Evolutionary conservation across 2,797 vertebrate species (phyloP).

Genomic region (Falco novaeseelandiae): DNA sequence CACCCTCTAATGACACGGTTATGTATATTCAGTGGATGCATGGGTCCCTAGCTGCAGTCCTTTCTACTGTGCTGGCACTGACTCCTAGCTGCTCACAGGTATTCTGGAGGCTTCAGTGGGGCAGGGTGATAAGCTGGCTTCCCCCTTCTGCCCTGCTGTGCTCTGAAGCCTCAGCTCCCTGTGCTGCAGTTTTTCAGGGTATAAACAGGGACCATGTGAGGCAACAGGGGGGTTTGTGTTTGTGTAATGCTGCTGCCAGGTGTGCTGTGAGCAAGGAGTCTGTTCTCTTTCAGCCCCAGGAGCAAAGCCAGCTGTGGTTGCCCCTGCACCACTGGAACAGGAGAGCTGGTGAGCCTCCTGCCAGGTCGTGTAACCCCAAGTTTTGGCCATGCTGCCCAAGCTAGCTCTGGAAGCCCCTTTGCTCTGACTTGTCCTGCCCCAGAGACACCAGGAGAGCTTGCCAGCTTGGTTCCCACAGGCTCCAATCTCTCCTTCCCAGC

Average conservation of each 20-base stretch:
- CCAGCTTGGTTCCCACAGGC: background rate
- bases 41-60: accelerated
- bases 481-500: background rate
- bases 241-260: background rate
- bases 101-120: background rate
- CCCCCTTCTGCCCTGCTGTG: background rate
- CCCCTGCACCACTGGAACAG: accelerated
- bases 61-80: background rate
- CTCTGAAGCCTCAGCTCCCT: background rate
- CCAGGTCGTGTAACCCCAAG: accelerated
- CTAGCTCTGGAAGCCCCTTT: background rate
- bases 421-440: background rate
- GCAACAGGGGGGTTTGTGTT: background rate
- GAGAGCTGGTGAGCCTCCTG: background rate
- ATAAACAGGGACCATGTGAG: accelerated
- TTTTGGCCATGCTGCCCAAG: background rate
- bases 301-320: background rate
- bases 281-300: background rate
- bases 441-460: background rate
- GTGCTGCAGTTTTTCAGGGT: accelerated
- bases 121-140: background rate
- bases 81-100: background rate
- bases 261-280: accelerated
- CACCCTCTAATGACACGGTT: slow-evolving; percentile 36
- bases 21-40: accelerated